Evolutionary conservation across 1,140 invertebrate genomes (phyloP).

Genomic region (Brachionus koreanus): DNA sequence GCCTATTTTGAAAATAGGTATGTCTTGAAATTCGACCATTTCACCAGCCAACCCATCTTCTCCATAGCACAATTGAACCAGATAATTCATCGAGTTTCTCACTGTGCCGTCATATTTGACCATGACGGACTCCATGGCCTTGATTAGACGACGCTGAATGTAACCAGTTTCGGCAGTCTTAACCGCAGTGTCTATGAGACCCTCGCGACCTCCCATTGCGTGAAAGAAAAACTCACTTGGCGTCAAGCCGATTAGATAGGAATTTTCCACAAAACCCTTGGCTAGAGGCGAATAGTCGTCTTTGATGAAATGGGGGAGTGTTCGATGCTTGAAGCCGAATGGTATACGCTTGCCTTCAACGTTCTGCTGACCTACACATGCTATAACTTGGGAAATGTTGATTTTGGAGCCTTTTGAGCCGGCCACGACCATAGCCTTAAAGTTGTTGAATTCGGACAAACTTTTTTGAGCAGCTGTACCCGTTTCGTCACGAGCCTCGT

Average conservation of each 20-base stretch:
- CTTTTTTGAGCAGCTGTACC: constrained; percentile 98
- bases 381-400: constrained; percentile 99
- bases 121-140: constrained; percentile 99
- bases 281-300: constrained; percentile 97
- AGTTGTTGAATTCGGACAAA: constrained; percentile 96
- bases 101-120: constrained; percentile 66
- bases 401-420: constrained; percentile 99
- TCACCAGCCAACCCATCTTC: constrained; percentile 94
- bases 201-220: constrained; percentile 99
- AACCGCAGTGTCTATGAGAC: constrained; percentile 99
- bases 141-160: constrained; percentile 97
- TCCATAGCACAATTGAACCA: constrained; percentile 95
- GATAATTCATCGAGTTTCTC: constrained; percentile 59
- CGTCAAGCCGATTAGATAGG: constrained; percentile 94
- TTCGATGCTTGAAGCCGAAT: constrained; percentile 96
- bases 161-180: constrained; percentile 99
- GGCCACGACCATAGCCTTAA: constrained; percentile 99
- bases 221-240: constrained; percentile 99
- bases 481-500: constrained; percentile 99
- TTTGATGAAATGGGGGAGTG: constrained; percentile 98
- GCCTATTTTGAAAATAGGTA: constrained; percentile 90
- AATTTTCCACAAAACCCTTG: constrained; percentile 99
- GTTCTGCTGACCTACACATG: constrained; percentile 99
- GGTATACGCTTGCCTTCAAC: constrained; percentile 99
- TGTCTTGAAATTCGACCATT: constrained; percentile 88